Evolutionary conservation across 2,888 invertebrate genomes (phyloP), one percentile per base, ranked within the genome.

Genomic region (Ditylenchus weischeri): DNA sequence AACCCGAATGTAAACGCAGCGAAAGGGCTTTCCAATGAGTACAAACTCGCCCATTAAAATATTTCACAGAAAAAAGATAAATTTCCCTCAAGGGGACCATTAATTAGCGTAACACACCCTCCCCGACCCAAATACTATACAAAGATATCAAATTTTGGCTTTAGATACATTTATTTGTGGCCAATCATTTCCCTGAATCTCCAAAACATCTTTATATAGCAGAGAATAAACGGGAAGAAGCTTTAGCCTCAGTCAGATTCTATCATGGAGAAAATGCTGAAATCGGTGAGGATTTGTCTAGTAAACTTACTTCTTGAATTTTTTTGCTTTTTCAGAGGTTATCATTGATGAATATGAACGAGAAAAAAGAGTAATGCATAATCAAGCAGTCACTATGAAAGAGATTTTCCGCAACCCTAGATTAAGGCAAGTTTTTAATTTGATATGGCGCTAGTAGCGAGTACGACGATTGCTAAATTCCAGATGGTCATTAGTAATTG

Each of bases 141-240:
- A n/a, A n/a, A n/a, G n/a, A n/a, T n/a, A n/a, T n/a, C 15, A 43
- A 13, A 6, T 43, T 43, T 13, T 8, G 3, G 43, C 13, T 43
- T 43, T 43, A 43, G 43, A 43, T 75, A 15, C 78, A 80, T 48
- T 66, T 80, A 23, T 50, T 72, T 18, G 50, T 76, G 0, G 74
- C 73, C 5, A 36, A 70, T 1, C 67, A 72, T 63, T 76, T 79
- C 47, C 80, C 79, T 7, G 75, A 79, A 62, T 75, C 75, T 29
- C 80, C 80, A 1, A 80, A 80, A 70, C 79, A 80, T 23, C 65
- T 80, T 19, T 80, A 75, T 66, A 78, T 80, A n/a, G 76, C 73
- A 18, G 62, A 68, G 18, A 57, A 65, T 19, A 59, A 75, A 49
- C 72, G 75, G 36, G 65, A 65, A 48, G 71, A 59, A 5, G 76